Base-by-base conservation (phyloP, 2,797 vertebrate species). In the Scolopax rusticola region DNA sequence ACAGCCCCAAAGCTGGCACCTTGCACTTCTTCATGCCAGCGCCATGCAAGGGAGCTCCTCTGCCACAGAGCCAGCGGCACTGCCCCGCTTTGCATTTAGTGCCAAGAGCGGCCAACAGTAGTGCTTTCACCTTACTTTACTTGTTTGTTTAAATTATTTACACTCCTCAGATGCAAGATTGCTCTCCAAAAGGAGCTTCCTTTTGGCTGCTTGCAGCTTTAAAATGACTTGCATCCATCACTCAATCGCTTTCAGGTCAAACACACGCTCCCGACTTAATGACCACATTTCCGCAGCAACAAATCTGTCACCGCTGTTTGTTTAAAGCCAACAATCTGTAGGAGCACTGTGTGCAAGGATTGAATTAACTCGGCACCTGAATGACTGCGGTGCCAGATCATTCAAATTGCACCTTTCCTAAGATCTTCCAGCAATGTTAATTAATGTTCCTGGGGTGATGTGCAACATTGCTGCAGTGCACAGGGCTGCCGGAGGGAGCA, bases 191-290 rank as follows among this genome's bases (percentile, higher is more conserved):
- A 96, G 96, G 89, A 96, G 92, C 94, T 95, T 94, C 95, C 95
- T 95, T 93, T 94, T 94, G 93, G 93, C 96, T 97, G 96, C 94
- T 33, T 94, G 94, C 96, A 96, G 96, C 91, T 97, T 97, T 97
- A 95, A 97, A 97, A 97, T 97, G 96, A 97, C 97, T 97, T 97
- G 97, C 95, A 97, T 98, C 96, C 96, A 97, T 97, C 97, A 97
- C 97, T 97, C 96, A 96, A 96, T 97, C 81, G 93, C 97, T 97
- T 93, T 96, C 96, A 96, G 97, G 97, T 97, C 97, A 97, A 95
- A 97, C 93, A 80, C 91, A 92, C 51, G 91, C 96, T 97, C 92
- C 96, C 40, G 41, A 97, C 97, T 97, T 98, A 97, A 98, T 98
- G 97, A 97, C 95, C 97, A 96, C 95, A 97, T 97, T 97, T 97